These are phyloP conservation scores for Rhizoglyphus robini DNA, from an alignment of 1,140 invertebrate genomes.

Conservation along the genomic window DNA sequence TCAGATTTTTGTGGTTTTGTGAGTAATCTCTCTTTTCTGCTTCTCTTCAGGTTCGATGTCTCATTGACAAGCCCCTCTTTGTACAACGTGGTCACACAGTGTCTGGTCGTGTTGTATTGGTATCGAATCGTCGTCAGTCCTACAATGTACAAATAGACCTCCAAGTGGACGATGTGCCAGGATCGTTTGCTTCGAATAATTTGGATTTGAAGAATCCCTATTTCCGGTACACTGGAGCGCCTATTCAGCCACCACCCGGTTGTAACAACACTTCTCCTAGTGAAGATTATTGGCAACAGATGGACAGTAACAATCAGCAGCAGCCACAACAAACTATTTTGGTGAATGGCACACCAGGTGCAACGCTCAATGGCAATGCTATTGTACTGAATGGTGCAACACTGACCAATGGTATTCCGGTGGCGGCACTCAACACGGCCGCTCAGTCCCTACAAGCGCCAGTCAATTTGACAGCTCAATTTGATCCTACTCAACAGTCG, in stretches of 20 bases:
- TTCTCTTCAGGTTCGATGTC: constrained; percentile 70
- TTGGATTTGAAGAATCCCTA: constrained; percentile 98
- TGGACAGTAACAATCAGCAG: constrained; percentile 48
- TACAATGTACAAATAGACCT: constrained; percentile 98
- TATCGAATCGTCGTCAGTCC: constrained; percentile 92
- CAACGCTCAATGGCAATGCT: not conserved
- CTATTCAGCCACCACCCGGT: constrained; percentile 52
- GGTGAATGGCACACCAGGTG: not conserved
- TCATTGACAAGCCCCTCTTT: constrained; percentile 82
- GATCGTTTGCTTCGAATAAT: constrained; percentile 58
- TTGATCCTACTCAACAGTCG: not conserved
- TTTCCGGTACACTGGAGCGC: constrained; percentile 51
- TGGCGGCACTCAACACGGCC: not conserved
- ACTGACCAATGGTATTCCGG: not conserved
- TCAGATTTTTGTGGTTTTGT: too few relatives aligned
- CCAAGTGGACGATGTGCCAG: constrained; percentile 54
- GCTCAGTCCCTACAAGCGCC: not conserved
- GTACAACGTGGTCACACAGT: constrained; percentile 85
- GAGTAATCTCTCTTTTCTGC: not conserved
- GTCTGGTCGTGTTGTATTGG: constrained; percentile 68
- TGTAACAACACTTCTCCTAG: constrained; percentile 74
- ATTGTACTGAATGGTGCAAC: not conserved
- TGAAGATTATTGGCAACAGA: constrained; percentile 72
- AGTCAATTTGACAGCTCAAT: not conserved
- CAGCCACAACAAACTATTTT: not conserved